Evolutionary conservation across 1,140 invertebrate genomes (phyloP).

Genomic region (Homarus americanus): DNA sequence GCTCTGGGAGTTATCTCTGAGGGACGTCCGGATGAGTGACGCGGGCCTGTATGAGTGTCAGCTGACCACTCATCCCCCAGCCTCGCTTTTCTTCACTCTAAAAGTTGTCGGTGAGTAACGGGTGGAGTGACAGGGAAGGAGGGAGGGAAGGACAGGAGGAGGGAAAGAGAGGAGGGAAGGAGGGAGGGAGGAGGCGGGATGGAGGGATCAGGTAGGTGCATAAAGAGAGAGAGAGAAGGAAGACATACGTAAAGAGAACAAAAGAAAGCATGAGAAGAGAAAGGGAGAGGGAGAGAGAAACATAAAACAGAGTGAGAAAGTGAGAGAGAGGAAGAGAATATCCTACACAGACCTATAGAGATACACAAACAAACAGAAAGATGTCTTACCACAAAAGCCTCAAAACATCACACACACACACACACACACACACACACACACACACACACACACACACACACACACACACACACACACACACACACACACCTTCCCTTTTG

Average conservation of each 20-base stretch:
- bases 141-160: too few relatives aligned
- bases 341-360: neutral
- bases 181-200: neutral
- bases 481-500: neutral
- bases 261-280: too few relatives aligned
- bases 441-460: neutral
- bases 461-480: neutral
- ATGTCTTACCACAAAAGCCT: too few relatives aligned
- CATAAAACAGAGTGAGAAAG: too few relatives aligned
- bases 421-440: neutral
- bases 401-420: too few relatives aligned
- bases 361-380: too few relatives aligned
- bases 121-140: too few relatives aligned
- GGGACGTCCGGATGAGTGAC: constrained; percentile 33
- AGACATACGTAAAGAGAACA: too few relatives aligned
- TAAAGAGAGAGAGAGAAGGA: neutral
- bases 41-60: constrained; percentile 51
- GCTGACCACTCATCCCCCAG: constrained; percentile 31
- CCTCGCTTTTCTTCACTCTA: constrained; percentile 45
- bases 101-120: constrained; percentile 46
- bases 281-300: neutral
- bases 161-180: neutral
- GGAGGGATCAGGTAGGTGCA: neutral
- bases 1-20: constrained; percentile 35
- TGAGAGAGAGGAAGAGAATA: neutral